These are phyloP conservation scores for Phoenoteleia sp. DNA, from an alignment of 2,888 invertebrate species.

Conservation along the genomic window DNA sequence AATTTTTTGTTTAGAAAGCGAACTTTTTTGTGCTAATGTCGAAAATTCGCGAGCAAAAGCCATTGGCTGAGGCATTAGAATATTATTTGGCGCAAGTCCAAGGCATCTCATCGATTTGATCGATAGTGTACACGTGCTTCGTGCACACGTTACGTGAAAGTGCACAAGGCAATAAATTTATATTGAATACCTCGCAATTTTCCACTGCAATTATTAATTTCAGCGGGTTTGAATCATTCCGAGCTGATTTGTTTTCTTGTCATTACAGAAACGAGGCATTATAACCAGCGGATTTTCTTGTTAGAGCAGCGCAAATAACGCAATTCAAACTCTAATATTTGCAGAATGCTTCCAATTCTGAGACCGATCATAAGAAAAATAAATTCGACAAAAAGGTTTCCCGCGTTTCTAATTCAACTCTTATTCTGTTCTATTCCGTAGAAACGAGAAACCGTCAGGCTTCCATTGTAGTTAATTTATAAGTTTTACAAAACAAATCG, in stretches of 20 bases:
- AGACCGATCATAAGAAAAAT: background rate
- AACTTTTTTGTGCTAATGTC: no score
- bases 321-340: background rate
- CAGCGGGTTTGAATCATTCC: background rate
- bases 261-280: background rate
- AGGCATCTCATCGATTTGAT: conserved; percentile 43
- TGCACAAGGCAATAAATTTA: conserved; percentile 29
- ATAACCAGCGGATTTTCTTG: background rate
- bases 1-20: no score
- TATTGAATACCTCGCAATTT: conserved; percentile 22
- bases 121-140: conserved; percentile 47
- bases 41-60: conserved; percentile 3
- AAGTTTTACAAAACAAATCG: no score
- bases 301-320: background rate
- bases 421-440: no score
- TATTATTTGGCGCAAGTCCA: conserved; percentile 56
- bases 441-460: no score
- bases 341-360: background rate
- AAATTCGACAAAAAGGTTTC: background rate
- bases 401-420: no score
- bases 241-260: conserved; percentile 15
- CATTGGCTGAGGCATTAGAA: conserved; percentile 1
- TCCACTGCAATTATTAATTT: conserved; percentile 31
- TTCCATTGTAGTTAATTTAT: no score
- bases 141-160: conserved; percentile 25